Conservation (phyloP, 1,140 invertebrate species). For the Drosophila subobscura region DNA sequence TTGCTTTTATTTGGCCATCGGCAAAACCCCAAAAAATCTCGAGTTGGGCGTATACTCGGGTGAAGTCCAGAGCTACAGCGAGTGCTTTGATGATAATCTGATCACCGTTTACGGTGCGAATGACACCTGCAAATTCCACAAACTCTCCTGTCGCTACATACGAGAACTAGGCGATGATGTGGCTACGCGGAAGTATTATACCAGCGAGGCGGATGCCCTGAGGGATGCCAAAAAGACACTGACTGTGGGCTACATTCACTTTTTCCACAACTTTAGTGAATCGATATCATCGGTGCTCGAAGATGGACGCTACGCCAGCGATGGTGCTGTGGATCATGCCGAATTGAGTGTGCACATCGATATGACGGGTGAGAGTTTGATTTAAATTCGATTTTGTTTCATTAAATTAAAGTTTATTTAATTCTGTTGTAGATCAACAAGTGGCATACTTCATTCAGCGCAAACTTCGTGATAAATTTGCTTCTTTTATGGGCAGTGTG, state of each 20-base stretch:
- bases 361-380: slow-evolving; percentile 70
- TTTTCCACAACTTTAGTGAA: slow-evolving; percentile 90
- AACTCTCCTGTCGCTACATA: slow-evolving; percentile 86
- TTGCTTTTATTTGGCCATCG: slow-evolving; percentile 92
- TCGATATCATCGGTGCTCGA: slow-evolving; percentile 86
- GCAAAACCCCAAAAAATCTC: slow-evolving; percentile 89
- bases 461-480: slow-evolving; percentile 87
- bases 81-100: slow-evolving; percentile 71
- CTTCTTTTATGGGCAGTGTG: slow-evolving; percentile 85
- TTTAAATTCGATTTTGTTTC: no score
- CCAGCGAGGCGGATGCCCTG: slow-evolving; percentile 84
- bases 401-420: slow-evolving; percentile 9
- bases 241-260: slow-evolving; percentile 89
- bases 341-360: slow-evolving; percentile 86
- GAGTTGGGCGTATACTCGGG: slow-evolving; percentile 90
- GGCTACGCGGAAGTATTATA: slow-evolving; percentile 68
- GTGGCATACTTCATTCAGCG: slow-evolving; percentile 87
- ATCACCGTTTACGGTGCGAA: slow-evolving; percentile 64
- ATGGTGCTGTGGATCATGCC: slow-evolving; percentile 85
- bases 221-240: slow-evolving; percentile 86
- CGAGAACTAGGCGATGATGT: slow-evolving; percentile 84
- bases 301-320: slow-evolving; percentile 84
- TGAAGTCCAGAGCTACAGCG: slow-evolving; percentile 85
- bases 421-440: slow-evolving; percentile 85
- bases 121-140: slow-evolving; percentile 84